phyloP scores from a whole-genome alignment of 2,113 vertebrate genomes.

The Diadophis punctatus region DNA sequence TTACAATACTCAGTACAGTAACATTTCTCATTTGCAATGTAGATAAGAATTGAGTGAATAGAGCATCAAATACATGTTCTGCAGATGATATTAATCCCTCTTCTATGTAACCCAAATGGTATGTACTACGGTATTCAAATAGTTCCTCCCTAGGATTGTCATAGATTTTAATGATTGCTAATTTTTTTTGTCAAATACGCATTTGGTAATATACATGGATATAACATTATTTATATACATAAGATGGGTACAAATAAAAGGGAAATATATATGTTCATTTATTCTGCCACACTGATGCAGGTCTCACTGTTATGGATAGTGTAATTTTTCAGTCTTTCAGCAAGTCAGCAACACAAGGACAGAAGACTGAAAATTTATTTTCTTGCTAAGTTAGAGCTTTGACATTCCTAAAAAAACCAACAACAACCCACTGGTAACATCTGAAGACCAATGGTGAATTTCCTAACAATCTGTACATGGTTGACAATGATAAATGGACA shows the following conservation, averaged over 20 bases:
- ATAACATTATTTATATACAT: too few relatives aligned
- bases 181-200: too few relatives aligned
- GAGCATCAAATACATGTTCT: slow-evolving; percentile 26
- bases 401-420: slow-evolving; percentile 23
- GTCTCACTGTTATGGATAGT: slow-evolving; percentile 43
- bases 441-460: slow-evolving; percentile 1
- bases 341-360: slow-evolving; percentile 37
- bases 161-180: slow-evolving; percentile 39
- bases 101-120: slow-evolving; percentile 24
- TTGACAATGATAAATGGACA: slow-evolving; percentile 4
- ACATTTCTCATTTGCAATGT: neutral
- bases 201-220: too few relatives aligned
- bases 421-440: neutral
- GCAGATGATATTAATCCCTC: slow-evolving; percentile 2
- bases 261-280: slow-evolving; percentile 38
- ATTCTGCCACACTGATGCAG: slow-evolving; percentile 32
- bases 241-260: too few relatives aligned
- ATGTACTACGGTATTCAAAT: slow-evolving; percentile 4
- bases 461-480: neutral
- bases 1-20: neutral
- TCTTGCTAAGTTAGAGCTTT: neutral
- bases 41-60: neutral
- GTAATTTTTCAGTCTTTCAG: slow-evolving; percentile 42
- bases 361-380: slow-evolving; percentile 31
- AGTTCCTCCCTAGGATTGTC: slow-evolving; percentile 11